A percentile compares a stretch with the other conserved stretches of the same genome.
Evolutionary conservation across 2,888 invertebrate species (phyloP).

Genomic region (Minunthozetes semirufus): DNA sequence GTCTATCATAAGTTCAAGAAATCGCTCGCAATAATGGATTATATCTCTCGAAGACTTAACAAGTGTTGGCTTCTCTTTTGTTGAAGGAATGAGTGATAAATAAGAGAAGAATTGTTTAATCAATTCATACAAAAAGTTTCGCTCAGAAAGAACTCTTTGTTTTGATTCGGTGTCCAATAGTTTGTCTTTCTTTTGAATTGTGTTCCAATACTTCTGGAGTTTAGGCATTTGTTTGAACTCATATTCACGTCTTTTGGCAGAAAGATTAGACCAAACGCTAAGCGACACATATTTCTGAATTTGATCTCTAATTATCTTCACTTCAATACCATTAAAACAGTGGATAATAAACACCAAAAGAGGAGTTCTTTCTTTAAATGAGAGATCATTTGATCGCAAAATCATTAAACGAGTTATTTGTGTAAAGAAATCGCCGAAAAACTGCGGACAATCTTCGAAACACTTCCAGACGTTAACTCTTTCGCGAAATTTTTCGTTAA

Average conservation of each 20-base stretch:
- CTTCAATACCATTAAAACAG: constrained; percentile 87
- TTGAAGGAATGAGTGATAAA: constrained; percentile 63
- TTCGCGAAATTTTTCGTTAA: constrained; percentile 97
- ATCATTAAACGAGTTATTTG: constrained; percentile 70
- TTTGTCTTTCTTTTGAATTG: constrained; percentile 72
- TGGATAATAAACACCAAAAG: constrained; percentile 87
- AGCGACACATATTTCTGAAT: constrained; percentile 83
- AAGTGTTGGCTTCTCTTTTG: constrained; percentile 52
- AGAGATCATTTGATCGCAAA: constrained; percentile 52
- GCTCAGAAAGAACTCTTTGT: constrained; percentile 64
- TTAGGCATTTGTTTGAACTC: constrained; percentile 78
- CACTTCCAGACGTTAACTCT: constrained; percentile 92
- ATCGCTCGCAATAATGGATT: constrained; percentile 82
- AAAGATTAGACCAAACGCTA: constrained; percentile 85
- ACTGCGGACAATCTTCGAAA: constrained; percentile 67
- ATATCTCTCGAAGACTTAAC: constrained; percentile 50
- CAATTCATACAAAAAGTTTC: constrained; percentile 72
- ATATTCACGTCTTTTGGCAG: constrained; percentile 69
- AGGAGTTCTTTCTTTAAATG: constrained; percentile 67
- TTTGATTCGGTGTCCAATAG: constrained; percentile 44
- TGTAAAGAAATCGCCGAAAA: constrained; percentile 74
- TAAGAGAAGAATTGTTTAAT: constrained; percentile 80
- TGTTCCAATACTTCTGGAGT: constrained; percentile 85
- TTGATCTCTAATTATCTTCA: constrained; percentile 83
- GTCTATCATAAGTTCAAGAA: constrained; percentile 91